Base-by-base conservation (phyloP, 2,888 invertebrate genomes). In the Macrophya alboannulata region DNA sequence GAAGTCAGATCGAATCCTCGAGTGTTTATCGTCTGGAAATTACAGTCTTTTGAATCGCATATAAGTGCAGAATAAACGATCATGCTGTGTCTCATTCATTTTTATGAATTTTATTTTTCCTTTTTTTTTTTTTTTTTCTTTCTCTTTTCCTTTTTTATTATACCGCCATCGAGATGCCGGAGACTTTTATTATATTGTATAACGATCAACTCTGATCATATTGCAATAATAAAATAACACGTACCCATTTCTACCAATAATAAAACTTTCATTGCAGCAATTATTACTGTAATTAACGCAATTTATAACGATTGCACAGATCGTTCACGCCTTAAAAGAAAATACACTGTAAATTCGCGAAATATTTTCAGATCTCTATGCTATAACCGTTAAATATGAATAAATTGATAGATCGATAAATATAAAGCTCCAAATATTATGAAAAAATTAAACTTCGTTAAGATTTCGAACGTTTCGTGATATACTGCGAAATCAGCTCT, bases 1-100 rank as follows among this genome's bases (percentile, higher is more conserved):
- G 76, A 10, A 48, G 25, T 25, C 40, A 43, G 71, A 6, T 21
- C 10, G n/a, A 40, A 77, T 40, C 31, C 31, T 31, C 77, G 48
- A 55, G 77, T 77, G 51, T 77, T 77, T 55, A 77, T 55, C 51
- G 77, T n/a, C 37, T 77, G 51, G 37, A 55, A 77, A 77, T 55
- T 77, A 77, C 37, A 77, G 77, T 77, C 51, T 45, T 74, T 31
- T 77, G 77, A 51, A 77, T 77, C 76, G 76, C 40, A 48, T 48
- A 43, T 48, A 43, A 76, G 17, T 21, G 21, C 40, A 25, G 43
- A 43, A 21, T 72, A 72, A 15, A 72, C 45, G 45, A 74, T 74
- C 72, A n/a, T 31, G 31, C 31, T 1, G 31, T 31, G 40, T 40
- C 40, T 40, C n/a, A 71, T 71, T 71, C n/a, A 37, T 68, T 37